Percentiles rank a stretch among this genome's conserved stretches.
Evolutionary conservation across 1,140 invertebrate species (phyloP).

Genomic region (Drosophila leontia): DNA sequence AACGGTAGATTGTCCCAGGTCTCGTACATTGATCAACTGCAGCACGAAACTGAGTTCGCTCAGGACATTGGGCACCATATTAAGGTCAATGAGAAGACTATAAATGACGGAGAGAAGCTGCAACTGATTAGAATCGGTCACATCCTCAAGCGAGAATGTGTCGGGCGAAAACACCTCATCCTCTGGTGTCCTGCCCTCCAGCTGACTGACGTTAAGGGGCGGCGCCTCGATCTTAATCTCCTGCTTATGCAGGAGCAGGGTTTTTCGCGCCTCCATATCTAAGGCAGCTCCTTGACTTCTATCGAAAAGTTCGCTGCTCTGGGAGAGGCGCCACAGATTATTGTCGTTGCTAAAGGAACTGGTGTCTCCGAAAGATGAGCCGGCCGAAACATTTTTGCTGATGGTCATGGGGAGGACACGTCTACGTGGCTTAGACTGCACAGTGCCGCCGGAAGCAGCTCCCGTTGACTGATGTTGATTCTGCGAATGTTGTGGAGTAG

Average conservation of each 20-base stretch:
- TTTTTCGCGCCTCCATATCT: slow-evolving; percentile 70
- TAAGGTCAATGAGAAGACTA: slow-evolving; percentile 66
- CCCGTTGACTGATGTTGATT: slow-evolving; percentile 6
- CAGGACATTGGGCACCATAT: slow-evolving; percentile 76
- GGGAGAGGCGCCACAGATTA: slow-evolving; percentile 69
- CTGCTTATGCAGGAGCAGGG: slow-evolving; percentile 53
- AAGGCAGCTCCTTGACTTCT: slow-evolving; percentile 61
- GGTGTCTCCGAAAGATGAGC: slow-evolving; percentile 70
- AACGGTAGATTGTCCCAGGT: background rate
- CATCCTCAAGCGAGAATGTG: slow-evolving; percentile 33
- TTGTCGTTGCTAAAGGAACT: slow-evolving; percentile 83
- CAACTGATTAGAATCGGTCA: slow-evolving; percentile 34
- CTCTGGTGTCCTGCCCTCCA: slow-evolving; percentile 20
- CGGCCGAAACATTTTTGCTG: slow-evolving; percentile 56
- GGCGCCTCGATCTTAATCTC: slow-evolving; percentile 68
- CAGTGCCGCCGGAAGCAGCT: slow-evolving; percentile 4
- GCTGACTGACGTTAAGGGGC: slow-evolving; percentile 19
- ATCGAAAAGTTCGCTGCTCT: slow-evolving; percentile 69
- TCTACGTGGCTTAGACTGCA: slow-evolving; percentile 64
- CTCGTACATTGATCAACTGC: slow-evolving; percentile 69
- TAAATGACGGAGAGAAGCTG: slow-evolving; percentile 65
- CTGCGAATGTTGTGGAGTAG: slow-evolving; percentile 44
- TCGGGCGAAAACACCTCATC: slow-evolving; percentile 4
- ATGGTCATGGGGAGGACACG: slow-evolving; percentile 79
- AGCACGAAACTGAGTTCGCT: slow-evolving; percentile 72